Percentiles rank a stretch among this genome's conserved stretches.
Evolutionary conservation across 2,888 invertebrate species (phyloP).

Genomic region (Drosophila koepferae): DNA sequence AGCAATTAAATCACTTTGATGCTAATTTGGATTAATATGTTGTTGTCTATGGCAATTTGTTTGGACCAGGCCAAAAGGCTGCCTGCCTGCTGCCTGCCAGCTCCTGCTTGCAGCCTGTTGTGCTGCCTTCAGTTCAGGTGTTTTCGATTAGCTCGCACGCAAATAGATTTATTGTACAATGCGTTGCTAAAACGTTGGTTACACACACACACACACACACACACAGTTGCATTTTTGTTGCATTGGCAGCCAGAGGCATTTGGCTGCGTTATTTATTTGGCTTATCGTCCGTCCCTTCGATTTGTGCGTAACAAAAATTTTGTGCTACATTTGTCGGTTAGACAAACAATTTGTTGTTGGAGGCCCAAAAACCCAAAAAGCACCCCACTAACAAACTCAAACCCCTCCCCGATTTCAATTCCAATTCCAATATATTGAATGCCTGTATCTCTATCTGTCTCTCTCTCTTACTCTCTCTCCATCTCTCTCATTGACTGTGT

Average conservation of each 20-base stretch:
- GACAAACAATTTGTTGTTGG: slow-evolving; percentile 67
- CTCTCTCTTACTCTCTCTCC: neutral
- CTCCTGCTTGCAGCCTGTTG: neutral
- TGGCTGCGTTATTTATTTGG: slow-evolving; percentile 79
- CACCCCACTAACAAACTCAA: neutral
- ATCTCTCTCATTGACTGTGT: neutral
- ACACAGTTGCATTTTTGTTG: slow-evolving; percentile 48
- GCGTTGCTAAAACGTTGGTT: slow-evolving; percentile 54
- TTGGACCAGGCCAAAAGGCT: slow-evolving; percentile 41
- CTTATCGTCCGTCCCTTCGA: slow-evolving; percentile 63
- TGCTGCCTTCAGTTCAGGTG: slow-evolving; percentile 42
- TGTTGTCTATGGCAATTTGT: slow-evolving; percentile 85
- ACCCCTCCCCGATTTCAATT: slow-evolving; percentile 9
- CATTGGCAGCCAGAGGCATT: slow-evolving; percentile 35
- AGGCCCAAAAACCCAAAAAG: slow-evolving; percentile 3
- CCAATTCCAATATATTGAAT: slow-evolving; percentile 12
- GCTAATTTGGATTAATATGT: slow-evolving; percentile 86
- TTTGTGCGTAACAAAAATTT: slow-evolving; percentile 50
- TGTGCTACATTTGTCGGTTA: slow-evolving; percentile 76
- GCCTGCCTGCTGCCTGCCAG: neutral
- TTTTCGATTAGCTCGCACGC: slow-evolving; percentile 70
- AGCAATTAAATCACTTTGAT: slow-evolving; percentile 86
- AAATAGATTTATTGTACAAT: slow-evolving; percentile 79
- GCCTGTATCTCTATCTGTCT: neutral
- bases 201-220: slow-evolving; percentile 22